Evolutionary conservation across 2,113 vertebrate genomes (phyloP), one percentile per base, ranked within the genome.

Genomic region (Platysternon megacephalum): DNA sequence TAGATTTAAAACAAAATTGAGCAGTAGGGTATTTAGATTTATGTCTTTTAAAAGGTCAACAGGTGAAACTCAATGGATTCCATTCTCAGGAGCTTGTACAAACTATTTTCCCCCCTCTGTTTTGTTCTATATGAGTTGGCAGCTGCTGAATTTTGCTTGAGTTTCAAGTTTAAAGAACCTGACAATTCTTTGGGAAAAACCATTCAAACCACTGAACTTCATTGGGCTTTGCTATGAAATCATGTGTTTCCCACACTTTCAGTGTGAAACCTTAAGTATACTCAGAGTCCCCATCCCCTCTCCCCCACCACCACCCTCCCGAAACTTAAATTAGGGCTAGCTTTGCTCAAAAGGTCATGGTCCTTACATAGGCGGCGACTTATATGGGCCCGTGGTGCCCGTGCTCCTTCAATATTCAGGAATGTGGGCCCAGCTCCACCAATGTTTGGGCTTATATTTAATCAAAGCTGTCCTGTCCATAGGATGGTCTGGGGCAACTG

Each of bases 161-260:
- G 86, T 96, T 82, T 95, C 82, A 84, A 87, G 55, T 97, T 97
- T 90, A 96, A 87, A 97, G 88, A 79, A 84, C 48, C 14, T 90
- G 93, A 90, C 19, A 85, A 29, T 28, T 88, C 82, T 89, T 95
- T 88, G 46, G 91, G 91, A 93, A 93, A 85, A 90, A 93, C 82
- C 89, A 72, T 68, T 95, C 87, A 93, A 95, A 89, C 82, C 90
- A 80, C 88, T 85, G 90, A 97, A 82, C 80, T 94, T 97, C 93
- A 96, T 95, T 94, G 95, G 96, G 46, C 29, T 94, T 91, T 91
- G 53, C 90, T 87, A 79, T 86, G 90, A 93, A 87, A 82, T 93
- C 89, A 93, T 78, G 61, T 94, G 80, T 87, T 96, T 94, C 85
- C 61, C 91, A 90, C 88, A 79, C 82, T 90, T 94, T 5, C 76